Evolutionary conservation across 2,797 vertebrate genomes (phyloP), one percentile per base, ranked within the genome.

Genomic region (Alexandromys oeconomus): DNA sequence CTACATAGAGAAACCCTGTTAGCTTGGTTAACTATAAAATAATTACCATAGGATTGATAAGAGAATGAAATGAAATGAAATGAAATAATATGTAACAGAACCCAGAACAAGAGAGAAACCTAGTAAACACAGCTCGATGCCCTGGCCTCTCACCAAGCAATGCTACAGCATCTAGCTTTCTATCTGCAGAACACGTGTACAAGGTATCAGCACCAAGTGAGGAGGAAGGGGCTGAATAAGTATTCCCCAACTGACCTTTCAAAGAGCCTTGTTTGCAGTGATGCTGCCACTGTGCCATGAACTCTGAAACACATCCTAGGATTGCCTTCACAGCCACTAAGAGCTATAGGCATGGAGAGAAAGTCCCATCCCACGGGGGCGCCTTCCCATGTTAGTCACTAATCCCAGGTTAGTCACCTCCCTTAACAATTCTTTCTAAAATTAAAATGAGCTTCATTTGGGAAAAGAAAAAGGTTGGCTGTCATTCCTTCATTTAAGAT

Each of bases 211-310:
- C 61, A 89, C 43, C 61, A 92, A 85, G 85, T 79, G 94, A 57
- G 69, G 77, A 96, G 46, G 89, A 40, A n/a, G 89, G 61, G 69
- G 91, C 25, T 77, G 87, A 91, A 94, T 91, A 88, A 93, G 92
- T 57, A 96, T 79, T 94, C 78, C 90, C 93, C 94, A 96, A 96
- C 90, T 92, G 74, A 92, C 74, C 95, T 92, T 93, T 93, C 96
- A 93, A 96, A 92, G 93, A 87, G 80, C 89, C 69, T 14, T 85
- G 51, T 94, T 92, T 67, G 59, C 96, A 94, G 54, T 79, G 93
- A 71, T 40, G 77, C 85, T 94, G 80, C 37, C 85, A 93, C 51
- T 92, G 90, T 76, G 94, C 63, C 81, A 85, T 93, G 88, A 87
- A 65, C 77, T 91, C 25, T 92, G 78, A 91, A 93, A 82, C 86